Base-by-base conservation (phyloP, 2,797 vertebrate genomes). In the Sphenopsis melanotis region DNA sequence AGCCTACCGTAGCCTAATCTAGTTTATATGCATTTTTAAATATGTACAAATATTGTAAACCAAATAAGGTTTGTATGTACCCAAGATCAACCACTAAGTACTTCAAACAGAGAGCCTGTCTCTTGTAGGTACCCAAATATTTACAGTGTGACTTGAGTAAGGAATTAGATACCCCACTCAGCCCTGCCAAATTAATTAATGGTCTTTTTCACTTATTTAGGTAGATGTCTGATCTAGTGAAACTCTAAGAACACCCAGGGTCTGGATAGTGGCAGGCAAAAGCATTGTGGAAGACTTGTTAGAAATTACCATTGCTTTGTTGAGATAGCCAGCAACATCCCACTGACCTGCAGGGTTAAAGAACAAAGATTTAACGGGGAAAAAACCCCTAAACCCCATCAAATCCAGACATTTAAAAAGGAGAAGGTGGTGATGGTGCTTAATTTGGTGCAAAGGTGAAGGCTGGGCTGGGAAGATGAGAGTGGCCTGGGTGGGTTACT, bases 71-170 rank as follows among this genome's bases (percentile, higher is more conserved):
- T 96, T 97, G 37, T 91, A 84, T 90, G 93, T 94, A 96, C 96
- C 88, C 86, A 96, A 94, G 94, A 94, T 97, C 94, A 96, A 96
- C 96, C 92, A 56, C 96, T 96, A 97, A 97, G 97, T 96, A 97
- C 92, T 97, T 97, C 97, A 97, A 97, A 98, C 89, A 97, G 97
- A 97, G 96, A 96, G 39, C 61, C 69, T 39, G 47, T 96, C 90
- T 94, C 95, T 96, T 94, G 93, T 39, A 96, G 96, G 95, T 97
- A 90, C 94, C 92, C 96, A 97, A 98, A 97, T 98, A 98, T 98
- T 98, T 98, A 95, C 95, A 81, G 94, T 89, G 86, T 94, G 90
- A 74, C 90, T 96, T 83, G 94, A 97, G 94, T 94, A 84, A 94
- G 91, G 94, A 92, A 94, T 95, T 94, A 69, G 94, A 94, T 96